phyloP scores from a whole-genome alignment of 2,888 invertebrate species.

The Drosophila vallismaia region DNA sequence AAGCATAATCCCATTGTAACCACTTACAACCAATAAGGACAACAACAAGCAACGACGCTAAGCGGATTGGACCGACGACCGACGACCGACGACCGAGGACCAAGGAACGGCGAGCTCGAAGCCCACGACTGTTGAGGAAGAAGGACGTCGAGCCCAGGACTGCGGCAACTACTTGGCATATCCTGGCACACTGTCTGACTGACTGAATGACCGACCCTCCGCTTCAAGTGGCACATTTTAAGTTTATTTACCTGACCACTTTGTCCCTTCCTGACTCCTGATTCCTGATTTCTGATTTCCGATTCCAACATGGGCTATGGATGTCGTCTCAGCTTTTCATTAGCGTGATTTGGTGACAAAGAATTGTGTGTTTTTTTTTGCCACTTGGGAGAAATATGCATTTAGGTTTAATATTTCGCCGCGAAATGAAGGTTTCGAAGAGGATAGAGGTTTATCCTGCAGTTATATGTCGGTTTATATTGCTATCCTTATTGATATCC shows the following conservation, averaged over 20 bases:
- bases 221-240: constrained; percentile 66
- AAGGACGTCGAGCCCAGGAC: constrained; percentile 35
- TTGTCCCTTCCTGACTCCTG: constrained; percentile 63
- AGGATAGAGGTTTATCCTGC: constrained; percentile 18
- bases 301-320: constrained; percentile 25
- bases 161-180: constrained; percentile 76
- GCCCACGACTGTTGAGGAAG: constrained; percentile 6
- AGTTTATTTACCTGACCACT: constrained; percentile 77
- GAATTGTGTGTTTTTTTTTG: constrained; percentile 60
- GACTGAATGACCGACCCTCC: constrained; percentile 36
- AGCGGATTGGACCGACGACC: constrained; percentile 71
- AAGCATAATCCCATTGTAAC: constrained; percentile 78
- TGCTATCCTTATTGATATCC: too few relatives aligned
- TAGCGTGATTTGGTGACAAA: constrained; percentile 70
- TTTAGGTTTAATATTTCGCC: background rate
- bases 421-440: constrained; percentile 8
- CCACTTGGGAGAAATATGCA: constrained; percentile 36
- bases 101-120: constrained; percentile 24
- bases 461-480: too few relatives aligned
- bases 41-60: constrained; percentile 52
- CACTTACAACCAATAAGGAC: constrained; percentile 78
- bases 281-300: constrained; percentile 30
- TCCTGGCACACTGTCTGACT: constrained; percentile 61
- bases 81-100: constrained; percentile 39
- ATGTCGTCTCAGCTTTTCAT: constrained; percentile 68